Percentiles rank a stretch among this genome's conserved stretches.
phyloP scores from a whole-genome alignment of 2,113 vertebrate genomes.

The Sterna hirundo region DNA sequence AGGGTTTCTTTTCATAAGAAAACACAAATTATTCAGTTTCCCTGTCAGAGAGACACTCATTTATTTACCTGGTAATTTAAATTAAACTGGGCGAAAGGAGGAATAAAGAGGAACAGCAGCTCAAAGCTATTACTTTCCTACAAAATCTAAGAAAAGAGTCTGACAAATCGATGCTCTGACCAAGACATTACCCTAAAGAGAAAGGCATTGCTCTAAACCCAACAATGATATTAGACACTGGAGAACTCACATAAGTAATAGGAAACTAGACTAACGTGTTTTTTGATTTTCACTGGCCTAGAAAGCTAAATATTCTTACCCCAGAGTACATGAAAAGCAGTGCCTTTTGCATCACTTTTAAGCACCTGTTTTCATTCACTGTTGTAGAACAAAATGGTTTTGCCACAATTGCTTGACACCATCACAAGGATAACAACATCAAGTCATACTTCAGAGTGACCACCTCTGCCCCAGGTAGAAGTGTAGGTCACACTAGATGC shows the following conservation, averaged over 20 bases:
- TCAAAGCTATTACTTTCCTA: neutral
- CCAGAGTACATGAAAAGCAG: neutral
- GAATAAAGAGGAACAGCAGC: neutral
- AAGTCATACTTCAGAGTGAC: neutral
- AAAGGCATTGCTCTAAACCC: neutral
- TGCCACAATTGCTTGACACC: accelerated
- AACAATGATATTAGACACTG: neutral
- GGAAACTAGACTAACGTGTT: neutral
- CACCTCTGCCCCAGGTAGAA: neutral
- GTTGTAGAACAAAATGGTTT: neutral
- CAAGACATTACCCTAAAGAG: neutral
- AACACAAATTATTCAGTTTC: neutral
- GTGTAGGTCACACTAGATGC: neutral
- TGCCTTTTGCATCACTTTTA: neutral
- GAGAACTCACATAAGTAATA: neutral
- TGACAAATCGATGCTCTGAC: neutral
- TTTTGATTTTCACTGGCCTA: neutral
- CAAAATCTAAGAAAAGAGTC: neutral
- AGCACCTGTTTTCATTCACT: neutral
- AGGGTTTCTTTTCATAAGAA: neutral
- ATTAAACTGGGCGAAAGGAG: neutral
- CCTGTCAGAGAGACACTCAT: neutral
- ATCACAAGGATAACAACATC: neutral
- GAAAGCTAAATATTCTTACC: neutral
- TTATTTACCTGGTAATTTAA: neutral